Evolutionary conservation across 2,113 vertebrate genomes (phyloP).

Genomic region (Sisor rabdophorus): DNA sequence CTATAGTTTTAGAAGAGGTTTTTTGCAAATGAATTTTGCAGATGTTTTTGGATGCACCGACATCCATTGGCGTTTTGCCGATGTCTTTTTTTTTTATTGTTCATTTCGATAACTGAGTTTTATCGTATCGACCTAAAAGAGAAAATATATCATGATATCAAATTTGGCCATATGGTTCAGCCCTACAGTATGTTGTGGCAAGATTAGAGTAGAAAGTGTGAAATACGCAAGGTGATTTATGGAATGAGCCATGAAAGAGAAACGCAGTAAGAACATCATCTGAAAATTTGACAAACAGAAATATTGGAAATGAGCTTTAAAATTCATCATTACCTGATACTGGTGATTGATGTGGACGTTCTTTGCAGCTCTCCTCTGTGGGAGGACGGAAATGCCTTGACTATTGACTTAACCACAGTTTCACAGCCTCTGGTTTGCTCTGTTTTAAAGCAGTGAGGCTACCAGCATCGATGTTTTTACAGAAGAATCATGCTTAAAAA

Average conservation of each 20-base stretch:
- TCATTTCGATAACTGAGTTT: too few species aligned
- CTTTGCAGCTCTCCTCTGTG: constrained; percentile 88
- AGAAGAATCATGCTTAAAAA: neutral
- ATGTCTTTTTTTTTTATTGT: too few species aligned
- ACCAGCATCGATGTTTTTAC: neutral
- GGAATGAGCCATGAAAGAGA: neutral
- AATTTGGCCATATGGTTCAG: too few species aligned
- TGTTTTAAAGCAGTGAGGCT: constrained; percentile 17
- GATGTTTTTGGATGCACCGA: too few species aligned
- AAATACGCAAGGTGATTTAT: constrained; percentile 23
- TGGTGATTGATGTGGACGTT: constrained; percentile 92
- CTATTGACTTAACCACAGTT: constrained; percentile 33
- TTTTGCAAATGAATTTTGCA: too few species aligned
- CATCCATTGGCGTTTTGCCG: too few species aligned
- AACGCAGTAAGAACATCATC: constrained; percentile 9
- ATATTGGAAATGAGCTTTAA: constrained; percentile 25
- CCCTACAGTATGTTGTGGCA: too few species aligned
- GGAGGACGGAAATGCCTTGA: constrained; percentile 36
- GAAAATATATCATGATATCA: too few species aligned
- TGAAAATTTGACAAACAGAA: neutral
- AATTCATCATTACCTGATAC: constrained; percentile 81
- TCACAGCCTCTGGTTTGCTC: constrained; percentile 23
- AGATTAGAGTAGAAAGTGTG: constrained; percentile 1
- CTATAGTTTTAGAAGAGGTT: too few species aligned
- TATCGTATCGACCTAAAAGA: too few species aligned